Percentiles rank a stretch among this genome's conserved stretches.
phyloP scores from a whole-genome alignment of 2,113 vertebrate species.

The Empidonax traillii region DNA sequence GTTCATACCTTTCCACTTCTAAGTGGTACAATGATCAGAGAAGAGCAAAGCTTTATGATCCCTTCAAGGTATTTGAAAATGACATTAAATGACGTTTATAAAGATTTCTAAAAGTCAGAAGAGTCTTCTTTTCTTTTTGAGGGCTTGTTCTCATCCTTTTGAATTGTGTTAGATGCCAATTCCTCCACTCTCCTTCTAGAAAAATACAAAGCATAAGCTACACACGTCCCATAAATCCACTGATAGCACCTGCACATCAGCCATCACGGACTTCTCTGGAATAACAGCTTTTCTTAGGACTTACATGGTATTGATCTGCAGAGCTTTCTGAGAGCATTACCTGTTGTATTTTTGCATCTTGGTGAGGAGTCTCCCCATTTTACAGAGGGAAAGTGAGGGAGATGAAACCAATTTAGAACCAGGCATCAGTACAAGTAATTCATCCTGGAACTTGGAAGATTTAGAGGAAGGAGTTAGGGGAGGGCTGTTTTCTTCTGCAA shows the following conservation, averaged over 20 bases:
- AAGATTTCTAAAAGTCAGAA: conserved; percentile 63
- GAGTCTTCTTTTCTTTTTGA: conserved; percentile 20
- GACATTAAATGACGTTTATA: conserved; percentile 44
- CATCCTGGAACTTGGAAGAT: neutral
- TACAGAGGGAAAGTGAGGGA: neutral
- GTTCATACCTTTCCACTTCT: conserved; percentile 24
- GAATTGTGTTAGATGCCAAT: conserved; percentile 22
- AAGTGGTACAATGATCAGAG: conserved; percentile 49
- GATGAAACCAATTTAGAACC: neutral
- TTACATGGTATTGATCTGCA: neutral
- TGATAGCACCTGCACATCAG: neutral
- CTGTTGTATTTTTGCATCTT: neutral
- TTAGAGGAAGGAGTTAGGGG: neutral
- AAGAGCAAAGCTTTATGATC: conserved; percentile 63
- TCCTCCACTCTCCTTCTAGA: neutral
- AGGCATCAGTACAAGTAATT: neutral
- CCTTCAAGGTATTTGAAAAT: conserved; percentile 67
- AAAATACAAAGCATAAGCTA: neutral
- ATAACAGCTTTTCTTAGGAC: neutral
- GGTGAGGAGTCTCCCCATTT: neutral
- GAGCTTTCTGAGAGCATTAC: neutral
- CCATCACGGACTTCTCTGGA: neutral
- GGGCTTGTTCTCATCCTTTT: conserved; percentile 29
- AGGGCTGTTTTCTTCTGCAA: neutral
- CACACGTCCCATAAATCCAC: neutral